Base-by-base conservation (phyloP, 2,113 vertebrate genomes). In the Mobula hypostoma region DNA sequence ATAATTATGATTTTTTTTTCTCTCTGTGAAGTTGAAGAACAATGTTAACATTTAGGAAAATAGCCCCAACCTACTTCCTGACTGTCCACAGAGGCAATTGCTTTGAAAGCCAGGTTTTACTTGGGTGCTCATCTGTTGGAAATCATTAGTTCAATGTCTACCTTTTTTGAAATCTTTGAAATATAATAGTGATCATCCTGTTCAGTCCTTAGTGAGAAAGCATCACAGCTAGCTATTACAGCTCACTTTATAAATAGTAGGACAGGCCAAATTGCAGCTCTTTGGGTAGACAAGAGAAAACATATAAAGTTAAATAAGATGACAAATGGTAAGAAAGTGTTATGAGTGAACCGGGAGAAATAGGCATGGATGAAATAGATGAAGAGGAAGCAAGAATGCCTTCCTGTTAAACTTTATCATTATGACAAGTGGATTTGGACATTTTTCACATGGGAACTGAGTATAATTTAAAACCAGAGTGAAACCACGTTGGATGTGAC, bases 261-360 rank as follows among this genome's bases (percentile, higher is more conserved):
- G 9, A 11, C 48, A 94, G 94, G 94, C 94, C 97, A 96, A 97
- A 96, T 96, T 96, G 97, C 94, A 96, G 96, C 96, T 95, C 95
- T 95, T 96, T 94, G 83, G 94, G 94, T 94, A 80, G 32, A 36
- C 56, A 5, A 14, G 70, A 94, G 88, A 95, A 94, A 96, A 95
- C 95, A 95, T 94, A 94, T 94, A 94, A 95, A 63, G 85, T 95
- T 80, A 94, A 70, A 90, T 94, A 95, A 95, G 95, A 94, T 95
- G 82, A 96, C 95, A 94, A 96, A 96, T 97, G 6, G 94, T 87
- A 94, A 96, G 96, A 96, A 97, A 94, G 96, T 97, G 94, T 94
- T 95, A 94, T 95, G 79, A 94, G 92, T 95, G 95, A 96, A 95
- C 95, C 95, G 96, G 95, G 95, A 27, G 3, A 94, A 94, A 29